Evolutionary conservation across 2,797 vertebrate genomes (phyloP).

Genomic region (Microcaecilia unicolor): DNA sequence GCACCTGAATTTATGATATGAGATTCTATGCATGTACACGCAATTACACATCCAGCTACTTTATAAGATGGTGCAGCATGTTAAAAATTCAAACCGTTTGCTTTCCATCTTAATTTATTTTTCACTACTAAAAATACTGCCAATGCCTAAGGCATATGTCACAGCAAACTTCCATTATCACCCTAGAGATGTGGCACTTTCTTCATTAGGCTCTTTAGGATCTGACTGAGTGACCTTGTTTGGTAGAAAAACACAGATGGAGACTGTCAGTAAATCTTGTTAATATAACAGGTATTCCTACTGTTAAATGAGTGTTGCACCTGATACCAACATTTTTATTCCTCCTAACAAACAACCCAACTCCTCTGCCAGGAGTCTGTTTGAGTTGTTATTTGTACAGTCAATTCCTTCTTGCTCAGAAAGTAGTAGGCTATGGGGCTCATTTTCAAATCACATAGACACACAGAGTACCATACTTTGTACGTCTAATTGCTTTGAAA

Average conservation of each 20-base stretch:
- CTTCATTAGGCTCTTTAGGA: slow-evolving; percentile 45
- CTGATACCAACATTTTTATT: too few relatives aligned
- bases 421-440: too few relatives aligned
- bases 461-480: too few relatives aligned
- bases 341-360: too few relatives aligned
- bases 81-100: slow-evolving; percentile 50
- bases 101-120: slow-evolving; percentile 23
- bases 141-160: too few relatives aligned
- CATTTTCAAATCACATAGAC: too few relatives aligned
- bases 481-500: too few relatives aligned
- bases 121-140: slow-evolving; percentile 48
- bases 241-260: slow-evolving; percentile 62
- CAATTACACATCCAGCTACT: slow-evolving; percentile 16
- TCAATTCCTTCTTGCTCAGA: too few relatives aligned
- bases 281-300: slow-evolving; percentile 58
- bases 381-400: too few relatives aligned
- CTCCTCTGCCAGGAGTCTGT: too few relatives aligned
- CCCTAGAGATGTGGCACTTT: slow-evolving; percentile 47
- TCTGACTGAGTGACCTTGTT: slow-evolving; percentile 59
- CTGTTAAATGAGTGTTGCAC: slow-evolving; percentile 50
- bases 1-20: slow-evolving; percentile 12
- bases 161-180: slow-evolving; percentile 38
- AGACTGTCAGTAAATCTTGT: slow-evolving; percentile 62
- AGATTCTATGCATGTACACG: neutral
- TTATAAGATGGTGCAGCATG: slow-evolving; percentile 33